Evolutionary conservation across 2,797 vertebrate species (phyloP).

Genomic region (Parauchenoglanis punctatus): DNA sequence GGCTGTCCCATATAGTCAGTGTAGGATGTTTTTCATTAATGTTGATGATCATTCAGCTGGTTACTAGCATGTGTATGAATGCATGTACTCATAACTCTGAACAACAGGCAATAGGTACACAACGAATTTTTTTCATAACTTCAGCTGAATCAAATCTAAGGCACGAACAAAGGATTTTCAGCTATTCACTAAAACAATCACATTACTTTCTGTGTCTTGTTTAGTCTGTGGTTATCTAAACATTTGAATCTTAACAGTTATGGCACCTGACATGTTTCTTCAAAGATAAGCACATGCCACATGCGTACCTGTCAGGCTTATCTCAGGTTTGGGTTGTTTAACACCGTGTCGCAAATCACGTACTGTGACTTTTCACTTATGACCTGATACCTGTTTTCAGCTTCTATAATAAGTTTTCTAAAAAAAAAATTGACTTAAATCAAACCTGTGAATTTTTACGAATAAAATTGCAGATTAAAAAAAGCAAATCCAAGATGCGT

Average conservation of each 20-base stretch:
- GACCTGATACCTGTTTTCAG: background rate
- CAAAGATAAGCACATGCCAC: background rate
- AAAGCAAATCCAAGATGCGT: background rate
- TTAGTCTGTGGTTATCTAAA: conserved; percentile 5
- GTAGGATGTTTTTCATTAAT: background rate
- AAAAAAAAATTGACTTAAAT: background rate
- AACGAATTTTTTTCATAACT: background rate
- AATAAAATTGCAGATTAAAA: background rate
- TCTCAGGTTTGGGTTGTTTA: background rate
- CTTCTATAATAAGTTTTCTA: background rate
- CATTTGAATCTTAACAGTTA: background rate
- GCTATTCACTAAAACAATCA: background rate
- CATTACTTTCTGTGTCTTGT: background rate
- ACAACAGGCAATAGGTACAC: background rate
- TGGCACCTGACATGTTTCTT: background rate
- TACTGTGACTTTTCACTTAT: background rate
- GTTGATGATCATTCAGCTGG: background rate
- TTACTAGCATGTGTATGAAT: background rate
- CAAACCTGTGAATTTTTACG: background rate
- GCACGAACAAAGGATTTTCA: background rate
- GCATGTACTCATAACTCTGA: background rate
- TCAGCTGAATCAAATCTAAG: background rate
- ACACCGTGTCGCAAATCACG: background rate
- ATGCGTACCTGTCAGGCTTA: background rate
- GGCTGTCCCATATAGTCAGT: background rate